Evolutionary conservation across 2,888 invertebrate species (phyloP).

Genomic region (Scaptomyza polygonia): DNA sequence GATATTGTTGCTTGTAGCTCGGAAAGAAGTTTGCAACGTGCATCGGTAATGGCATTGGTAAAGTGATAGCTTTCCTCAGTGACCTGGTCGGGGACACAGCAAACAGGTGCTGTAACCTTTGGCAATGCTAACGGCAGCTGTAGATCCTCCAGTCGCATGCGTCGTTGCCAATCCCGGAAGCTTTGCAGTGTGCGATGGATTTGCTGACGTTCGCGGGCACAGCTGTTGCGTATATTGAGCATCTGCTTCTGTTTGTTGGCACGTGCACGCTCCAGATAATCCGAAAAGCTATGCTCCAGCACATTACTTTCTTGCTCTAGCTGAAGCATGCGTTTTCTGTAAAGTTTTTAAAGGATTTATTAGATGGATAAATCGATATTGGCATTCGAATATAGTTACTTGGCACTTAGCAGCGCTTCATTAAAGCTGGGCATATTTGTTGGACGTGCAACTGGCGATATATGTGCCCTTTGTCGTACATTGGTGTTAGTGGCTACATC

Average conservation of each 20-base stretch:
- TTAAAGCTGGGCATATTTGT: conserved; percentile 40
- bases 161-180: conserved; percentile 42
- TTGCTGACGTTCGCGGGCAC: conserved; percentile 49
- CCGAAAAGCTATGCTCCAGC: conserved; percentile 80
- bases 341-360: background rate
- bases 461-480: background rate
- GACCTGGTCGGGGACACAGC: conserved; percentile 45
- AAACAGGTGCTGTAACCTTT: conserved; percentile 4
- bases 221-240: conserved; percentile 46
- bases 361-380: background rate
- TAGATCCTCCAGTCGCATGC: conserved; percentile 32
- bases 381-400: conserved; percentile 31
- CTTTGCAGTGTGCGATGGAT: conserved; percentile 44
- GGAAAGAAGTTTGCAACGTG: conserved; percentile 51
- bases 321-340: conserved; percentile 80
- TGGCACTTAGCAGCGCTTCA: conserved; percentile 56
- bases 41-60: conserved; percentile 64
- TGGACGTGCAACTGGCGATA: background rate
- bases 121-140: background rate
- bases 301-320: conserved; percentile 82
- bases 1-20: conserved; percentile 25
- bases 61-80: conserved; percentile 59
- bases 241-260: conserved; percentile 35
- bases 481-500: conserved; percentile 49
- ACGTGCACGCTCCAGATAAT: conserved; percentile 75